A percentile compares a stretch with the other conserved stretches of the same genome.
These are phyloP conservation scores for Hormiphora californensis DNA, from an alignment of 37 sponge, comb jelly and placozoan genomes.

Conservation along the genomic window DNA sequence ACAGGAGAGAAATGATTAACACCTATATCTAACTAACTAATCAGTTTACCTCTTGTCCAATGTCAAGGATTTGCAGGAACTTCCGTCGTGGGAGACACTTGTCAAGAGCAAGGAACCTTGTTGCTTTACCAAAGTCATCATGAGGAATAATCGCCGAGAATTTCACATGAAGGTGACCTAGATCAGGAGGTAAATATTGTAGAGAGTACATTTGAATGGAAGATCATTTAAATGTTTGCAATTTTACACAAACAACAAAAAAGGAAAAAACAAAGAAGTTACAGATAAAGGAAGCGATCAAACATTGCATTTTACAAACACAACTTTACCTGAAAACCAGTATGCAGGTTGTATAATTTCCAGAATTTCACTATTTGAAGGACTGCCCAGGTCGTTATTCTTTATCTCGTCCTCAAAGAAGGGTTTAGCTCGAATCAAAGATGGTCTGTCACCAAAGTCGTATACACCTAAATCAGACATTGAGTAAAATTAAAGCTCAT, in stretches of 20 bases:
- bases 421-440: conserved; percentile 74
- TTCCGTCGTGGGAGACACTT: conserved; percentile 78
- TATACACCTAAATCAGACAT: conserved; percentile 68
- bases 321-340: conserved; percentile 78
- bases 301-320: no score
- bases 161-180: conserved; percentile 89
- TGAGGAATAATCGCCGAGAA: conserved; percentile 80
- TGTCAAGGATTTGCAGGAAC: conserved; percentile 70
- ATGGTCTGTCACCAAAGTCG: conserved; percentile 78
- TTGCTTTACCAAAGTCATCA: conserved; percentile 2
- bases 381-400: conserved; percentile 56
- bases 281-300: no score
- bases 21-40: no score
- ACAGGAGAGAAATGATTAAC: no score
- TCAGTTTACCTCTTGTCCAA: neutral
- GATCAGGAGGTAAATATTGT: no score
- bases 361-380: conserved; percentile 76
- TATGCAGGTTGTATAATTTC: conserved; percentile 62
- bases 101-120: conserved; percentile 81
- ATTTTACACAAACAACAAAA: no score
- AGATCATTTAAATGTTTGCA: no score
- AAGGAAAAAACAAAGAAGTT: no score
- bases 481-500: no score
- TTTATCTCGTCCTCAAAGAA: conserved; percentile 72
- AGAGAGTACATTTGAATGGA: no score